Evolutionary conservation across 1,140 invertebrate genomes (phyloP).

Genomic region (Dendrolimus kikuchii): DNA sequence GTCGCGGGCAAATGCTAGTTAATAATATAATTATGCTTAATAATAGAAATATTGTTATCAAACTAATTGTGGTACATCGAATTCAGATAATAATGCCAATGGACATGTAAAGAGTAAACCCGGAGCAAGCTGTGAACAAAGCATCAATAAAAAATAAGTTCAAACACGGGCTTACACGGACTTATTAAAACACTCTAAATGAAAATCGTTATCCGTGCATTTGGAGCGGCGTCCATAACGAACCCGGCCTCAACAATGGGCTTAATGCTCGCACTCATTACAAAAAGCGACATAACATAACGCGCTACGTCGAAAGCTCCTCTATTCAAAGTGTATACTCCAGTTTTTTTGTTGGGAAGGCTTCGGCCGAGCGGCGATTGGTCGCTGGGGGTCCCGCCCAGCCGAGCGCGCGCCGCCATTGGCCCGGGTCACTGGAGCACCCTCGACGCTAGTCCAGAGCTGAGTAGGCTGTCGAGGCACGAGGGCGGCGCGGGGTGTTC

Average conservation of each 20-base stretch:
- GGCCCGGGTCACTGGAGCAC: conserved; percentile 53
- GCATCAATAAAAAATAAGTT: conserved; percentile 13
- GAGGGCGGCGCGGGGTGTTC: conserved; percentile 66
- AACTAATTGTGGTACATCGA: no score
- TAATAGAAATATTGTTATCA: no score
- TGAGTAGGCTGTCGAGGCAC: conserved; percentile 67
- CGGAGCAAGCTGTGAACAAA: conserved; percentile 3
- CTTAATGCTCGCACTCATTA: conserved; percentile 70
- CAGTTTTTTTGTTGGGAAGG: conserved; percentile 63
- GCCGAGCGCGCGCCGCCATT: conserved; percentile 29
- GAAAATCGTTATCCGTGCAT: conserved; percentile 68
- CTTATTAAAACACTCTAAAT: conserved; percentile 69
- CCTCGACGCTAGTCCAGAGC: conserved; percentile 47
- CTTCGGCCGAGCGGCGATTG: conserved; percentile 38
- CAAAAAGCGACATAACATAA: conserved; percentile 70
- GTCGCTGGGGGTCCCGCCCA: conserved; percentile 41
- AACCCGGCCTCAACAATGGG: conserved; percentile 66
- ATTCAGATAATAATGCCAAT: no score
- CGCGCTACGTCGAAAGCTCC: conserved; percentile 64
- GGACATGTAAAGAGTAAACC: not conserved
- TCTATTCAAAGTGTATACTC: conserved; percentile 68
- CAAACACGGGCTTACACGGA: conserved; percentile 55
- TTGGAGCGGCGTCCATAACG: conserved; percentile 66
- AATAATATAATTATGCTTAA: no score
- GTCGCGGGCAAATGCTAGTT: no score